Evolutionary conservation across 2,888 invertebrate genomes (phyloP), one percentile per base, ranked within the genome.

Genomic region (Podabrus alpinus): DNA sequence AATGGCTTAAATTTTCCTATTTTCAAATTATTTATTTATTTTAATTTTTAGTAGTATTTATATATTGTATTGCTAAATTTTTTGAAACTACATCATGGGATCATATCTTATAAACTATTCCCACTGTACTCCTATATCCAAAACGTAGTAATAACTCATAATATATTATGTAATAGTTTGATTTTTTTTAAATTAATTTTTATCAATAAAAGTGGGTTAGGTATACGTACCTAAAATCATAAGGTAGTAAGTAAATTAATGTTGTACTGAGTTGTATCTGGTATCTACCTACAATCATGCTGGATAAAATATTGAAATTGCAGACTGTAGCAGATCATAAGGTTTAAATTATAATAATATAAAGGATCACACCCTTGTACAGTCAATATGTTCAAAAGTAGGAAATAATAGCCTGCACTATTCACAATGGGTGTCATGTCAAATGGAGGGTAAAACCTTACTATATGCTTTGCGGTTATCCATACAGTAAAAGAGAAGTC

Each of bases 341-440:
- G 74, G 72, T 74, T 24, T 60, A 29, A 19, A 75, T 75, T 70
- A 73, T 77, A 68, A 75, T 73, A 73, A 75, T 73, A 73, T 67
- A 66, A 60, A 66, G 45, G 77, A 78, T 80, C 80, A 79, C 81
- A 84, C 84, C 84, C 84, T 83, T 84, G 84, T 84, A 86, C 82
- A 85, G 85, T 84, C 85, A 86, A 86, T 85, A 84, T 84, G 86
- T 85, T 85, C 84, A 82, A 81, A 86, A 86, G 85, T 86, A 85
- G 83, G 80, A 85, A 84, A 86, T 86, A 86, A 86, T 86, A 83
- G 86, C 86, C 85, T 86, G 84, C 84, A 77, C 72, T 73, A 76
- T 81, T 82, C 73, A 86, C 86, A 87, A 87, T 86, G 81, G 85
- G 84, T 85, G 86, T 86, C 86, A 85, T 84, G 85, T 85, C 85